These are phyloP conservation scores for Myathropa florea DNA, from an alignment of 2,888 invertebrate genomes.

Conservation along the genomic window DNA sequence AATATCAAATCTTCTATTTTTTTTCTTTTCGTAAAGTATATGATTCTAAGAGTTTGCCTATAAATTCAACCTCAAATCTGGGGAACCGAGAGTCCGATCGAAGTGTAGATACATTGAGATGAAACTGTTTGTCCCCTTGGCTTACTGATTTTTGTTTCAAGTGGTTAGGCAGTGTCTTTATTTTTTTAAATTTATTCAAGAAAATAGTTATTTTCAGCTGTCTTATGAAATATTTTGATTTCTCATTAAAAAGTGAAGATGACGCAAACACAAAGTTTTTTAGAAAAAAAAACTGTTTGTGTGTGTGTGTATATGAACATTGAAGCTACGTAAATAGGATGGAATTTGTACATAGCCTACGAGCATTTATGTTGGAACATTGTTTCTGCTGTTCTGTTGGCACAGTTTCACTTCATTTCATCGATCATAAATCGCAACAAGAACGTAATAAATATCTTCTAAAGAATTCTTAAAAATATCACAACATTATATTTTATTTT, in stretches of 20 bases:
- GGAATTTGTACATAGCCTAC: slow-evolving; percentile 37
- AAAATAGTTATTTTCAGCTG: slow-evolving; percentile 21
- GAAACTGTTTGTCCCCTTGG: slow-evolving; percentile 17
- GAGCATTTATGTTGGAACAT: slow-evolving; percentile 20
- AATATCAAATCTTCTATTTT: slow-evolving; percentile 30
- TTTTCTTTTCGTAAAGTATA: background rate
- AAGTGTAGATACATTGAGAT: slow-evolving; percentile 20
- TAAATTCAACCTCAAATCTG: slow-evolving; percentile 8
- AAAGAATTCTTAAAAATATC: slow-evolving; percentile 58
- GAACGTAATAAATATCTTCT: slow-evolving; percentile 29
- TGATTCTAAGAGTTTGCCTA: slow-evolving; percentile 17
- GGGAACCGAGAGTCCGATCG: slow-evolving; percentile 20
- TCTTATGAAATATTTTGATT: slow-evolving; percentile 38
- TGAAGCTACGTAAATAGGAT: slow-evolving; percentile 53
- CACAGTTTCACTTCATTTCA: slow-evolving; percentile 10
- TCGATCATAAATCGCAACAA: slow-evolving; percentile 15
- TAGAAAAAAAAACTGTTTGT: background rate
- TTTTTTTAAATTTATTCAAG: background rate
- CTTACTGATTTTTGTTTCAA: background rate
- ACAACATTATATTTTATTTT: slow-evolving; percentile 53
- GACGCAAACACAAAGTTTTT: no score
- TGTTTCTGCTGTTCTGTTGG: slow-evolving; percentile 15
- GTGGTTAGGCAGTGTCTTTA: slow-evolving; percentile 43
- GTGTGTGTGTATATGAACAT: slow-evolving; percentile 7
- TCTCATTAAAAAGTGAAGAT: background rate